Conservation (phyloP, 2,888 invertebrate genomes). For the Polymixis lichenea region DNA sequence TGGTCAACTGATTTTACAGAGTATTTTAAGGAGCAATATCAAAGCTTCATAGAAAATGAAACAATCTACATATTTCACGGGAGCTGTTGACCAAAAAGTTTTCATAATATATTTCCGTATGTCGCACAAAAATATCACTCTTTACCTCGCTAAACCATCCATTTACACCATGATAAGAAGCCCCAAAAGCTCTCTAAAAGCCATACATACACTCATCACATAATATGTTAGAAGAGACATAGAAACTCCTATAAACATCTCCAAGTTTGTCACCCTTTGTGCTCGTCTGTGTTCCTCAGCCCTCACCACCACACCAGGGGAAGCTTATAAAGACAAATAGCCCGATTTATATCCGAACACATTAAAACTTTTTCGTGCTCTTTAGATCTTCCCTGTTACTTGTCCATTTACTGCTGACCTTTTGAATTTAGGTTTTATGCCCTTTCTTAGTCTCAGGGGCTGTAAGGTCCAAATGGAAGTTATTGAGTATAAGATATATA, state of each 20-base stretch:
- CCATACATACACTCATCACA: conserved; percentile 32
- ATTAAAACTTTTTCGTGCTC: conserved; percentile 82
- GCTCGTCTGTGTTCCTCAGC: conserved; percentile 48
- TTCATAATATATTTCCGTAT: not conserved
- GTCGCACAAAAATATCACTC: too few relatives aligned
- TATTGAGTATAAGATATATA: conserved; percentile 53
- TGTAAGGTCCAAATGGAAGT: conserved; percentile 58
- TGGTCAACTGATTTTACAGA: not conserved
- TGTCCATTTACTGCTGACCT: conserved; percentile 73
- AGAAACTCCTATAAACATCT: conserved; percentile 54
- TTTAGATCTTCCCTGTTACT: conserved; percentile 64
- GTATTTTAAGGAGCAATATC: not conserved
- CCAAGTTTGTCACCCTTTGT: conserved; percentile 56
- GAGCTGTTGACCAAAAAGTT: conserved; percentile 2
- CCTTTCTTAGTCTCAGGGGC: conserved; percentile 63
- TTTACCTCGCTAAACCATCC: conserved; percentile 8
- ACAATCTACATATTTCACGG: not conserved
- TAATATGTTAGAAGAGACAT: conserved; percentile 54
- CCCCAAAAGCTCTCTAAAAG: conserved; percentile 32
- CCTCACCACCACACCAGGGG: conserved; percentile 66
- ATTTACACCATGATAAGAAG: conserved; percentile 17
- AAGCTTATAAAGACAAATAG: conserved; percentile 85
- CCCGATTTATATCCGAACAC: conserved; percentile 84
- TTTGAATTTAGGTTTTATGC: conserved; percentile 71
- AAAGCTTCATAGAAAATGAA: not conserved